Base-by-base conservation (phyloP, 2,113 vertebrate genomes). In the Onychostoma macrolepis region DNA sequence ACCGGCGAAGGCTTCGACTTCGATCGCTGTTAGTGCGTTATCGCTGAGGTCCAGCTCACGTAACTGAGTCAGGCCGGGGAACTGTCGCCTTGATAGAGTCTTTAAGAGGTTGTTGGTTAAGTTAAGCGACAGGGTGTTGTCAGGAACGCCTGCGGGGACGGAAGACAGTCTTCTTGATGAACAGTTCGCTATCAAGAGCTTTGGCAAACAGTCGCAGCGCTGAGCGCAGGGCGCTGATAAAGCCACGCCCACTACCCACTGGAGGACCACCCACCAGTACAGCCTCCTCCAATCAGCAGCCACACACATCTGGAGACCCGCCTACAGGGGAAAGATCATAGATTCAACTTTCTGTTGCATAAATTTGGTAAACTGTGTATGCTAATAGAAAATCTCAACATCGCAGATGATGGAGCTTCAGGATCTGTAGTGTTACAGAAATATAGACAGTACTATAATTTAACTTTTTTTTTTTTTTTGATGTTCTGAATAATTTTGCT, bases 31-130 rank as follows among this genome's bases (percentile, higher is more conserved):
- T 43, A 98, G 89, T 80, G 94, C 80, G 88, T 98, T 98, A 79
- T 96, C 90, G 76, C 95, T 97, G 77, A 98, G 91, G 91, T 98
- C 96, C 89, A 98, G 91, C 58, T 97, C 94, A 41, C 84, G 89
- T 30, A 97, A 93, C 33, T 91, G 93, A 13, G 90, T 88, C 56
- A 97, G 90, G 7, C 90, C 90, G 2, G 90, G 92, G 26, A 98
- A 96, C 93, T 95, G 95, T 9, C 93, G 92, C 1, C 58, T 92
- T 38, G 88, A 90, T 24, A 98, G 90, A 5, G 90, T 93, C 90
- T 94, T 94, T 19, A 98, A 92, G 5, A 80, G 92, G 86, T 98
- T 98, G 7, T 92, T 91, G 28, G 95, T 95, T 45, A 98, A 83
- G 89, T 96, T 96, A 38, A 98, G 91, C 6, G 94, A 87, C 53